These are phyloP conservation scores for Sapajus apella DNA, from an alignment of 2,113 vertebrate genomes.

Conservation along the genomic window DNA sequence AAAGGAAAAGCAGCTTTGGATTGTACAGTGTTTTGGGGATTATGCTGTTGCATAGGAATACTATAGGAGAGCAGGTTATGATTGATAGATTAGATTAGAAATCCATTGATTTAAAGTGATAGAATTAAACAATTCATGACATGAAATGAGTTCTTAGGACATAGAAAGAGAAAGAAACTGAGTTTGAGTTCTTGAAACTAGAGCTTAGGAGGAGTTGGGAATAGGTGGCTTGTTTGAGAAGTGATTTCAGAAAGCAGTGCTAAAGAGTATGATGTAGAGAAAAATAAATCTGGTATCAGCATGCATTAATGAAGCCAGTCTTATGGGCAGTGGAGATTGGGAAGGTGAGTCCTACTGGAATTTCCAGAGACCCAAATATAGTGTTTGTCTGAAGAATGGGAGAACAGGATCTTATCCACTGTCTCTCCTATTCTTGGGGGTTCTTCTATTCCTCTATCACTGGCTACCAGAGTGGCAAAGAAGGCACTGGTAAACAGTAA, in stretches of 20 bases:
- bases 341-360: not conserved
- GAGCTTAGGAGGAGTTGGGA: not conserved
- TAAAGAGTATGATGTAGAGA: not conserved
- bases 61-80: not conserved
- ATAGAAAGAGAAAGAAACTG: not conserved
- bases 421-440: not conserved
- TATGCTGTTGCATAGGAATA: not conserved
- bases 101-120: not conserved
- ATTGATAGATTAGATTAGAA: not conserved
- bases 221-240: not conserved
- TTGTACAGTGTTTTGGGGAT: not conserved
- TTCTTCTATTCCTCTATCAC: not conserved
- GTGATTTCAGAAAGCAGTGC: not conserved
- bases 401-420: not conserved
- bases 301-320: not conserved
- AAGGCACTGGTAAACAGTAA: not conserved
- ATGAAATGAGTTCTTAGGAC: not conserved
- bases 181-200: not conserved
- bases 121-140: not conserved
- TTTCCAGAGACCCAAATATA: not conserved
- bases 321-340: not conserved
- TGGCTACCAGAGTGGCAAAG: not conserved
- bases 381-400: not conserved
- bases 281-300: not conserved
- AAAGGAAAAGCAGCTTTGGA: not conserved